Percentiles rank a stretch among this genome's conserved stretches.
Evolutionary conservation across 2,113 vertebrate species (phyloP).

Genomic region (Psettodes erumei): DNA sequence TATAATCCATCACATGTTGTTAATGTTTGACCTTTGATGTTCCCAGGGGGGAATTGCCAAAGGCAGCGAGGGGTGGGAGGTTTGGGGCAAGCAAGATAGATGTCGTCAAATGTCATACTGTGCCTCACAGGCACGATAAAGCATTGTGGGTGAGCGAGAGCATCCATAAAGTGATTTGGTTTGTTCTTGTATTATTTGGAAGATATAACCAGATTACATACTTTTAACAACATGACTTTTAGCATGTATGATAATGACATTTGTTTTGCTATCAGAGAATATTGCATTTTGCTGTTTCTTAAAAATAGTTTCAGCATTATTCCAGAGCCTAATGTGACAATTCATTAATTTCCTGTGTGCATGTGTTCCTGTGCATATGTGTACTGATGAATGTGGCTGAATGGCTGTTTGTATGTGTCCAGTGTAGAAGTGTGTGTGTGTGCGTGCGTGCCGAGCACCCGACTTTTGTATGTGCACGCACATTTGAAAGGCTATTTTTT

Average conservation of each 20-base stretch:
- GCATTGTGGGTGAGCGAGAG: constrained; percentile 66
- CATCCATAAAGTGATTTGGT: constrained; percentile 71
- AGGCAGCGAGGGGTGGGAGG: constrained; percentile 29
- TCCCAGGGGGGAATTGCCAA: constrained; percentile 65
- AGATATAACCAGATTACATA: constrained; percentile 69
- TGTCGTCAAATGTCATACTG: constrained; percentile 71
- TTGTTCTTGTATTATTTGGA: constrained; percentile 72
- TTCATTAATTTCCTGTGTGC: constrained; percentile 63
- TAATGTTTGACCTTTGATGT: constrained; percentile 79
- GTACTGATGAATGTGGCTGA: constrained; percentile 24
- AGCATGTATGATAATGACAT: constrained; percentile 69
- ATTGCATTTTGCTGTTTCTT: constrained; percentile 79
- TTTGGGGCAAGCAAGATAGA: constrained; percentile 59
- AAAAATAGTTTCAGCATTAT: constrained; percentile 70
- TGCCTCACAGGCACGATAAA: constrained; percentile 70
- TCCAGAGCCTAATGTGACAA: constrained; percentile 67
- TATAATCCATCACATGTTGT: constrained; percentile 81
- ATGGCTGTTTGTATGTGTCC: constrained; percentile 24
- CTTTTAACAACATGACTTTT: constrained; percentile 67
- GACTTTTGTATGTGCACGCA: constrained; percentile 38
- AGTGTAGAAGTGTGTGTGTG: constrained; percentile 7
- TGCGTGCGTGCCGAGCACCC: neutral
- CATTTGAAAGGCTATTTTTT: constrained; percentile 70
- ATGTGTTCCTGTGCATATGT: constrained; percentile 24
- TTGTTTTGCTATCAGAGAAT: constrained; percentile 67